Conservation (phyloP, 2,888 invertebrate species). For the Coleophora flavipennella region DNA sequence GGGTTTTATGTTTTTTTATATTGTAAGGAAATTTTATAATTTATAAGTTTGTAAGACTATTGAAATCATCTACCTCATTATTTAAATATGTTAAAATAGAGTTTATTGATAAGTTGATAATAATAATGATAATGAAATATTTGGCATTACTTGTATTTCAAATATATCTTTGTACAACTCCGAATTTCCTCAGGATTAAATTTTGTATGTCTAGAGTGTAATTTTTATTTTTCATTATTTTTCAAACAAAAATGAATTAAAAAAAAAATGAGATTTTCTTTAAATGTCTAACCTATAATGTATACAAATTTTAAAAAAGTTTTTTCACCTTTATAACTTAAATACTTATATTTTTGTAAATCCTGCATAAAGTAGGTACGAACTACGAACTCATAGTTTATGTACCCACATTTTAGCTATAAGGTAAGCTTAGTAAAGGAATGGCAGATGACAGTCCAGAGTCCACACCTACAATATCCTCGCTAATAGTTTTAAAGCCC, state of each 20-base stretch:
- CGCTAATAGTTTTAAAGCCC: no score
- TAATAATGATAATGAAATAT: slow-evolving; percentile 62
- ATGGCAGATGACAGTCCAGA: no score
- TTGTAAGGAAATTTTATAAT: slow-evolving; percentile 34
- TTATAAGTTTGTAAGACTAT: slow-evolving; percentile 62
- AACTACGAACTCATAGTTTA: no score
- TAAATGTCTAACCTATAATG: no score
- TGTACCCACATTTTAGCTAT: no score
- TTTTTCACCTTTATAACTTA: no score
- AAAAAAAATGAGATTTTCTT: slow-evolving; percentile 19
- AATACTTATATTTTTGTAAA: no score
- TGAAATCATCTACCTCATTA: slow-evolving; percentile 71
- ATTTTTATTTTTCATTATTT: slow-evolving; percentile 62
- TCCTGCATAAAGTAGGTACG: no score
- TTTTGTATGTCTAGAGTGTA: slow-evolving; percentile 63
- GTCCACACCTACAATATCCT: no score
- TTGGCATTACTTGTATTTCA: slow-evolving; percentile 50
- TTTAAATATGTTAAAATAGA: slow-evolving; percentile 59
- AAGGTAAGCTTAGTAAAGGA: no score
- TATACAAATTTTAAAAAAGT: no score
- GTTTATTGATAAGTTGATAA: slow-evolving; percentile 61
- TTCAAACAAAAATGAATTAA: slow-evolving; percentile 61
- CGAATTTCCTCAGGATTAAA: slow-evolving; percentile 48
- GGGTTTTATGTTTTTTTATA: slow-evolving; percentile 41
- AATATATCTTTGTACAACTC: slow-evolving; percentile 47